Evolutionary conservation across 2,888 invertebrate genomes (phyloP), one percentile per base, ranked within the genome.

Genomic region (Tetragnatha montana): DNA sequence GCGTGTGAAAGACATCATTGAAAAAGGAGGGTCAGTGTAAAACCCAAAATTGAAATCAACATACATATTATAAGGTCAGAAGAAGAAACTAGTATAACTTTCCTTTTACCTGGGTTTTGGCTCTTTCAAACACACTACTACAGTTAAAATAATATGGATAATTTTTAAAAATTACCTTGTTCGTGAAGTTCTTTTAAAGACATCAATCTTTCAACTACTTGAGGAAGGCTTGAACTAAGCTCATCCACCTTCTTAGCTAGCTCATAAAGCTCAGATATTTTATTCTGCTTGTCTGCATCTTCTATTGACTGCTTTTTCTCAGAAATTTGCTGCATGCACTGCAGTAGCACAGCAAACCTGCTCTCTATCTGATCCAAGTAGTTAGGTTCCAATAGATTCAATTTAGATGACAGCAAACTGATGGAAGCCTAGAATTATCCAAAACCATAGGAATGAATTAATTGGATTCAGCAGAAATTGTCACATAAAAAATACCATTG

Each of bases 281-380:
- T 94, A 91, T 93, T 93, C 92, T 93, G 93, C 92, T 93, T 94
- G 21, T 94, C 94, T n/a, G 93, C 92, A 81, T 93, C 94, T 70
- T 95, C 94, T 47, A 93, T 92, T 92, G 95, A 92, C 92, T 94
- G 93, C 93, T 94, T 96, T 92, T 95, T 95, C 93, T 94, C 96
- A 87, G 94, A 94, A 73, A 96, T 94, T 70, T 95, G 95, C 92
- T 97, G 97, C 93, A 98, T 96, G 94, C 96, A 96, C 83, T 96
- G 95, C 6, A 96, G 94, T 75, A 98, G 94, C 14, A 96, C 95
- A 0, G 96, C 95, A 75, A 98, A 94, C 87, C 98, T 95, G 4
- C 96, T 96, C 93, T 98, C 98, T 82, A 98, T 96, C 74, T 96
- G 95, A 93, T 98, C 97, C 91, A 98, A 93, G 93, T 98, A 97